Evolutionary conservation across 2,113 vertebrate genomes (phyloP).

Genomic region (Hemibagrus wyckioides): DNA sequence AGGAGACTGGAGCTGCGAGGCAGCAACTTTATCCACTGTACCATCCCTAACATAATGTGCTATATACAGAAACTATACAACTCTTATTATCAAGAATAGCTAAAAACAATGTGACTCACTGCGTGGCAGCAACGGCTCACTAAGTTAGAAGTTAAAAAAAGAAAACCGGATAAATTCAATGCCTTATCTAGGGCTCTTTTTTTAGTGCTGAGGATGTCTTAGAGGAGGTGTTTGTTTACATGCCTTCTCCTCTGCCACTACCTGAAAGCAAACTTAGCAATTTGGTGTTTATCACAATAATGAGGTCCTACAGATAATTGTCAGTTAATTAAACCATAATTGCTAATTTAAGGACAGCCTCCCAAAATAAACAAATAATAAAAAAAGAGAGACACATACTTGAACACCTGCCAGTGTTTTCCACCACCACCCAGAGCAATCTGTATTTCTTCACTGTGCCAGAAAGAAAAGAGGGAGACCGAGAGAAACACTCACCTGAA

Average conservation of each 20-base stretch:
- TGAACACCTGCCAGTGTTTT: constrained; percentile 57
- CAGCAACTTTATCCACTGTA: not conserved
- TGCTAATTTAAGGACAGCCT: constrained; percentile 52
- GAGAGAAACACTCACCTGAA: constrained; percentile 5
- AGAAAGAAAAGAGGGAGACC: constrained; percentile 8
- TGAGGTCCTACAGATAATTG: constrained; percentile 48
- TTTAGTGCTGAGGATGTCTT: not conserved
- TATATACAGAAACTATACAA: not conserved
- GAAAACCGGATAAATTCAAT: not conserved
- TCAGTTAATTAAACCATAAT: constrained; percentile 51
- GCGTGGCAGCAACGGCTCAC: not conserved
- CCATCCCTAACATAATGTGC: not conserved
- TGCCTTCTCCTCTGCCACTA: constrained; percentile 1
- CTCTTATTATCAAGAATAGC: not conserved
- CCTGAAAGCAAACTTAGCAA: constrained; percentile 36
- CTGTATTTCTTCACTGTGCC: constrained; percentile 39
- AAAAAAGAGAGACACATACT: constrained; percentile 40
- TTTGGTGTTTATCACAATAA: constrained; percentile 49
- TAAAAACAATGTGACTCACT: not conserved
- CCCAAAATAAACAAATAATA: constrained; percentile 36
- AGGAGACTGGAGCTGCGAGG: not conserved
- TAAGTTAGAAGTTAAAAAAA: not conserved
- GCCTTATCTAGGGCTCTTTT: not conserved
- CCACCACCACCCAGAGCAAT: constrained; percentile 43
- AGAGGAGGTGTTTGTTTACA: constrained; percentile 7